Percentiles rank a stretch among this genome's conserved stretches.
Conservation (phyloP, 1,140 invertebrate genomes). For the Leptinotarsa defecta region DNA sequence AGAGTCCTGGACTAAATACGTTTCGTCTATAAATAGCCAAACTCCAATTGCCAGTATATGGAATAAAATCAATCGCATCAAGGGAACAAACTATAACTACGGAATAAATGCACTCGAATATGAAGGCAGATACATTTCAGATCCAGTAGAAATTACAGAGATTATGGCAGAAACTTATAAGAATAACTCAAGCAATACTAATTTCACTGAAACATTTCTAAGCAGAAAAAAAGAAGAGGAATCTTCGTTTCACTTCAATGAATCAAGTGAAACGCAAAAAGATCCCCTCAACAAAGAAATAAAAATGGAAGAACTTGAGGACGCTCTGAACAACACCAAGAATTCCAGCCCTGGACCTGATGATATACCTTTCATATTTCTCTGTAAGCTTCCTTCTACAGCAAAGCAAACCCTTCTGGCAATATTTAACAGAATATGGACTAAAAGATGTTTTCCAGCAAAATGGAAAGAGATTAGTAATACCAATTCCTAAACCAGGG, state of each 20-base stretch:
- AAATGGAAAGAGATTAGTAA: slow-evolving; percentile 20
- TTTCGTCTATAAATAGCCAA: not conserved
- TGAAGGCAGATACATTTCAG: not conserved
- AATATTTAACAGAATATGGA: slow-evolving; percentile 11
- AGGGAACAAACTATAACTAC: not conserved
- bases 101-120: not conserved
- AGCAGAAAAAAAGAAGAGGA: too few species aligned
- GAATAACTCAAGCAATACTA: not conserved
- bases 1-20: not conserved
- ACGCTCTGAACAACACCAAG: not conserved
- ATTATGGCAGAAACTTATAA: not conserved
- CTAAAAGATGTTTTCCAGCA: not conserved
- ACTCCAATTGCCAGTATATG: not conserved
- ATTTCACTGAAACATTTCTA: not conserved
- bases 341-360: slow-evolving; percentile 14
- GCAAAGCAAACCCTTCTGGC: not conserved
- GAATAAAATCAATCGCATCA: slow-evolving; percentile 5
- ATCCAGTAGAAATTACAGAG: not conserved
- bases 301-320: not conserved
- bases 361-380: slow-evolving; percentile 20
- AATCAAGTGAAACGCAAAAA: not conserved
- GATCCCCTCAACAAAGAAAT: not conserved
- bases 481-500: slow-evolving; percentile 24
- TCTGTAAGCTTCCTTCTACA: slow-evolving; percentile 11
- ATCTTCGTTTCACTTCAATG: too few species aligned